phyloP scores from a whole-genome alignment of 2,797 vertebrate species.

The Avahi laniger region DNA sequence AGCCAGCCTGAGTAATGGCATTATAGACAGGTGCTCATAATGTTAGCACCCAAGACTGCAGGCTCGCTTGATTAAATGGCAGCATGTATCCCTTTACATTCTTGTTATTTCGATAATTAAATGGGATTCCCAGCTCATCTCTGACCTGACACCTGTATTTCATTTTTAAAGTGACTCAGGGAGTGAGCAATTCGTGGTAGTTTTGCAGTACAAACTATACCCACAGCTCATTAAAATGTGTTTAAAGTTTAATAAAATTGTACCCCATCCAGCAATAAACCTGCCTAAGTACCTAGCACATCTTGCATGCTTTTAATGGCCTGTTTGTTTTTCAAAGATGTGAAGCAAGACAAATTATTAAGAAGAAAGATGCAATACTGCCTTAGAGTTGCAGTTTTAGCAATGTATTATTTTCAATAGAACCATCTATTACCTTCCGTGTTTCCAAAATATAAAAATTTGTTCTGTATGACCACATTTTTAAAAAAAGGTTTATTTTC shows the following conservation, averaged over 20 bases:
- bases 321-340: slow-evolving; percentile 41
- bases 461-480: not conserved
- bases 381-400: slow-evolving; percentile 60
- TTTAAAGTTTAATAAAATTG: slow-evolving; percentile 61
- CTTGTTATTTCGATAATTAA: slow-evolving; percentile 63
- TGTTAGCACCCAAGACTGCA: slow-evolving; percentile 52
- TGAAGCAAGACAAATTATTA: slow-evolving; percentile 7
- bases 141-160: slow-evolving; percentile 51
- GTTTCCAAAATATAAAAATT: slow-evolving; percentile 72
- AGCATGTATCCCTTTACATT: slow-evolving; percentile 28
- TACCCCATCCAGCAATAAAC: slow-evolving; percentile 29
- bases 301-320: not conserved
- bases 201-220: slow-evolving; percentile 51
- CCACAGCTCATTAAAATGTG: slow-evolving; percentile 55
- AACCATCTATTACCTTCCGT: slow-evolving; percentile 67
- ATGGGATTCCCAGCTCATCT: slow-evolving; percentile 44
- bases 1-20: slow-evolving; percentile 38
- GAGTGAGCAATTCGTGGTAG: slow-evolving; percentile 18
- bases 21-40: slow-evolving; percentile 52
- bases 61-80: slow-evolving; percentile 23
- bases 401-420: slow-evolving; percentile 57
- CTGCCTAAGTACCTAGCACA: slow-evolving; percentile 4
- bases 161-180: slow-evolving; percentile 45
- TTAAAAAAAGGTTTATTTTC: not conserved
- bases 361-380: slow-evolving; percentile 62